These are phyloP conservation scores for Bombus pyrosoma DNA, from an alignment of 1,140 invertebrate species.

Conservation along the genomic window DNA sequence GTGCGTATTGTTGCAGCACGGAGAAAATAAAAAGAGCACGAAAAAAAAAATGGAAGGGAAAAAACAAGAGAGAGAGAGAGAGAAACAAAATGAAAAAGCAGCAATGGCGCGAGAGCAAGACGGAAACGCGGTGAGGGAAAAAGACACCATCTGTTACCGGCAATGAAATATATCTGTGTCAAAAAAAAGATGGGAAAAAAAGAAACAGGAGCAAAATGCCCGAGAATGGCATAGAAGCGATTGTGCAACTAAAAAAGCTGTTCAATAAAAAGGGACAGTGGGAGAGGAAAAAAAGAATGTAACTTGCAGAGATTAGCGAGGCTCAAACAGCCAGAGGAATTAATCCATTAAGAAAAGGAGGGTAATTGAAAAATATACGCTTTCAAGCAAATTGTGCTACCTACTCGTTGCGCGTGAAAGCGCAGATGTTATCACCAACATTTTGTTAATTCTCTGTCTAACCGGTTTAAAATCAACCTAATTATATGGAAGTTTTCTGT, in stretches of 20 bases:
- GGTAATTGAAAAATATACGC: constrained; percentile 37
- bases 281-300: background rate
- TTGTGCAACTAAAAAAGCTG: background rate
- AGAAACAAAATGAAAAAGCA: background rate
- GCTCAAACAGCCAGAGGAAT: constrained; percentile 10
- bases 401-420: background rate
- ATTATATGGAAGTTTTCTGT: background rate
- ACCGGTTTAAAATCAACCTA: background rate
- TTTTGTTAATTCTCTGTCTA: background rate
- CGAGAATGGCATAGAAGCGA: background rate
- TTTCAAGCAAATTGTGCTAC: constrained; percentile 14
- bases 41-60: background rate
- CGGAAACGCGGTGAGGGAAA: background rate
- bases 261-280: background rate
- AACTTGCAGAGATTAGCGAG: constrained; percentile 30
- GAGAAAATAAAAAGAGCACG: background rate
- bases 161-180: constrained; percentile 30
- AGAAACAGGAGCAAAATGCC: background rate
- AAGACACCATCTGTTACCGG: constrained; percentile 17
- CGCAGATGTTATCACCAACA: background rate
- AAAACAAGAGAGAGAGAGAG: background rate
- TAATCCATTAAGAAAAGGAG: constrained; percentile 31
- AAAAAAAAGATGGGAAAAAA: constrained; percentile 12
- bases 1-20: background rate
- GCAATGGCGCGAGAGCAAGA: background rate